These are phyloP conservation scores for Melieria omissa DNA, from an alignment of 2,888 invertebrate species.

Conservation along the genomic window DNA sequence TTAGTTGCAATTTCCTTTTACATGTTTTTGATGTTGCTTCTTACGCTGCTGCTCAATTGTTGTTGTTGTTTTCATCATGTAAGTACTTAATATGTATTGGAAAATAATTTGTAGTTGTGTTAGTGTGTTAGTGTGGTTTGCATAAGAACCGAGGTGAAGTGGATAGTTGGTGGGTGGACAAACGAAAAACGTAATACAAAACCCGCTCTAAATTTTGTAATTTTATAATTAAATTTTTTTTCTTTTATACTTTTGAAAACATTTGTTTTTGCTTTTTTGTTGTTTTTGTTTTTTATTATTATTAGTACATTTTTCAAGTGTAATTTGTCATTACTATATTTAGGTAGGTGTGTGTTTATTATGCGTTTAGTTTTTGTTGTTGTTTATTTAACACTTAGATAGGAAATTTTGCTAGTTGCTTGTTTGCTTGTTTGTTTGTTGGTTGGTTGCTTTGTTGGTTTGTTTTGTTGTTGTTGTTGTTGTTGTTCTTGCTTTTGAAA, in stretches of 20 bases:
- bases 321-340: no score
- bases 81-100: no score
- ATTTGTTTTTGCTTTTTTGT: slow-evolving; percentile 18
- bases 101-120: neutral
- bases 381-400: slow-evolving; percentile 30
- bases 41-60: no score
- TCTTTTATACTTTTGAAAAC: slow-evolving; percentile 16
- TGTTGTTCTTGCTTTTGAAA: slow-evolving; percentile 36
- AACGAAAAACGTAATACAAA: slow-evolving; percentile 20
- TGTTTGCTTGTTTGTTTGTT: neutral
- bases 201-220: slow-evolving; percentile 30
- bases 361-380: neutral
- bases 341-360: neutral
- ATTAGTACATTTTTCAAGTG: slow-evolving; percentile 3
- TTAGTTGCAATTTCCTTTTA: no score
- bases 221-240: slow-evolving; percentile 7
- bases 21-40: no score
- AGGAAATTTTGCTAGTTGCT: slow-evolving; percentile 21
- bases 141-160: slow-evolving; percentile 15
- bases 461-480: slow-evolving; percentile 17
- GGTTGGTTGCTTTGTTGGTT: slow-evolving; percentile 19
- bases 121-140: neutral
- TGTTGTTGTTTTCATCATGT: no score
- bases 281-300: neutral
- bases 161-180: slow-evolving; percentile 12